Percentiles rank a stretch among this genome's conserved stretches.
These are phyloP conservation scores for Lerista edwardsae DNA, from an alignment of 2,797 vertebrate genomes.

Conservation along the genomic window DNA sequence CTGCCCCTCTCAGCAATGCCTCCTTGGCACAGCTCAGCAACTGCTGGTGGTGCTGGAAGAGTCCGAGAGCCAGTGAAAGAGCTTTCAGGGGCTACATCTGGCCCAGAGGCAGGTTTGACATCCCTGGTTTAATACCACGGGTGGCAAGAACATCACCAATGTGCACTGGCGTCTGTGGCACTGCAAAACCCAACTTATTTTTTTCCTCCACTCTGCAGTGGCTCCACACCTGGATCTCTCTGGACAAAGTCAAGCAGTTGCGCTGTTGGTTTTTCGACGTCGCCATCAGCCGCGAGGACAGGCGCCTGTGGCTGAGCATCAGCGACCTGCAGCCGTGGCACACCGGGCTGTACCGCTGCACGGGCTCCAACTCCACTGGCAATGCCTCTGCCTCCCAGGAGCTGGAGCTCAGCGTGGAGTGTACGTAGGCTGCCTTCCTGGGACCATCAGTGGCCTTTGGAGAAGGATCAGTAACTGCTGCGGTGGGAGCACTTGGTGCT, in stretches of 20 bases:
- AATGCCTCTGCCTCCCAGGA: constrained; percentile 33
- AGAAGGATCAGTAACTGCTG: background rate
- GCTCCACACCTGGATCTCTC: constrained; percentile 60
- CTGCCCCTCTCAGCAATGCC: too few relatives aligned
- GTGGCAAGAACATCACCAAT: background rate
- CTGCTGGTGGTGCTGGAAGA: too few relatives aligned
- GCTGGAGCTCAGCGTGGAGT: constrained; percentile 76
- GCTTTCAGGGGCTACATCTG: too few relatives aligned
- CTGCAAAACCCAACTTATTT: too few relatives aligned
- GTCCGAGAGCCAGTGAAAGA: too few relatives aligned
- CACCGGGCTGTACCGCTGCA: constrained; percentile 79
- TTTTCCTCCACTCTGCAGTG: constrained; percentile 50
- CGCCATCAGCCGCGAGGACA: constrained; percentile 42
- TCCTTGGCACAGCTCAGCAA: too few relatives aligned
- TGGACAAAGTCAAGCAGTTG: constrained; percentile 52
- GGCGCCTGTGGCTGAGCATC: constrained; percentile 67
- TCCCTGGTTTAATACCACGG: too few relatives aligned
- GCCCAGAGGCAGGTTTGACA: background rate
- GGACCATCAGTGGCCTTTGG: background rate
- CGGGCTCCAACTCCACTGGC: constrained; percentile 54
- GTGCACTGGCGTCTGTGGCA: background rate
- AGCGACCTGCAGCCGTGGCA: constrained; percentile 47
- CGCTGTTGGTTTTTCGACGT: constrained; percentile 64
- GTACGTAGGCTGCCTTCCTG: constrained; percentile 73
- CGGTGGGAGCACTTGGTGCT: too few relatives aligned